Percentiles rank a stretch among this genome's conserved stretches.
Conservation (phyloP, 2,888 invertebrate genomes). For the Plagiodera versicolora region DNA sequence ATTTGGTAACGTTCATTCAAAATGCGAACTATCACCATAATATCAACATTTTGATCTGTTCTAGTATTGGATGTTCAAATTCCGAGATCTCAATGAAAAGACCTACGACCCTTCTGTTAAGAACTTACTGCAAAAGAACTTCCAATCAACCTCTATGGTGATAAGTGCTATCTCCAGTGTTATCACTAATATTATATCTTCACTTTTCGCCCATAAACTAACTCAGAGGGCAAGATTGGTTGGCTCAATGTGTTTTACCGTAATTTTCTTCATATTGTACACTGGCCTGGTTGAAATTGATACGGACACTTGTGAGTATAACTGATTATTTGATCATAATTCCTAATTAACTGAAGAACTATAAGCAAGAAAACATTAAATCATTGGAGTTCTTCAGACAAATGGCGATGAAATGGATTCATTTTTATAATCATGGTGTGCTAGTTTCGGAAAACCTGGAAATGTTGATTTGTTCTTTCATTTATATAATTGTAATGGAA, state of each 20-base stretch:
- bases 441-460: too few species aligned
- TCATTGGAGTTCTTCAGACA: too few species aligned
- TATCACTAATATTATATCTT: background rate
- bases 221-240: background rate
- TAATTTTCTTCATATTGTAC: background rate
- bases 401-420: too few species aligned
- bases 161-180: constrained; percentile 1
- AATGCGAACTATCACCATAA: too few species aligned
- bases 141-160: background rate
- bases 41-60: too few species aligned
- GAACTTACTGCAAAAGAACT: constrained; percentile 2
- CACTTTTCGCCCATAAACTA: background rate
- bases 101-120: background rate
- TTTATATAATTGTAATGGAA: too few species aligned
- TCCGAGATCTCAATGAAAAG: background rate
- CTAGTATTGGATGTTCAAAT: constrained; percentile 13
- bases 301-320: background rate
- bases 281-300: background rate
- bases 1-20: too few species aligned
- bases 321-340: too few species aligned
- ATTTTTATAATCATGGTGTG: too few species aligned
- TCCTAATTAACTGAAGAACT: too few species aligned
- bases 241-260: background rate
- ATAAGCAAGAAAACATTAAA: too few species aligned
- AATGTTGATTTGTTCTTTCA: too few species aligned